Evolutionary conservation across 1,140 invertebrate species (phyloP), one percentile per base, ranked within the genome.

Genomic region (Hyposmocoma kahamanoa): DNA sequence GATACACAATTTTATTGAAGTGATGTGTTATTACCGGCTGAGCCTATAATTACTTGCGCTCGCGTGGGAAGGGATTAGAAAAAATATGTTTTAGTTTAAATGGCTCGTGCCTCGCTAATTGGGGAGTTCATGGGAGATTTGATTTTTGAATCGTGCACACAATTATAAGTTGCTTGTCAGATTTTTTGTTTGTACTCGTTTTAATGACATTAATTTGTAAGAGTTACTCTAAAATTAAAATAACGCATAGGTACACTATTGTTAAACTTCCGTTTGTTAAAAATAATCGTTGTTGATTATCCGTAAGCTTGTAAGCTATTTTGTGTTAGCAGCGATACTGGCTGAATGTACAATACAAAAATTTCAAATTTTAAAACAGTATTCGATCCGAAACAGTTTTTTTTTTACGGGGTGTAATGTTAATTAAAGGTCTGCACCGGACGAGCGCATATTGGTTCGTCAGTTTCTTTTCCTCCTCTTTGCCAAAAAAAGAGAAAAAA

Each of bases 1-100:
- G 77, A 84, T 84, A 84, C 81, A 83, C 78, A 80, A 84, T 84
- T 84, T 84, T 80, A 82, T 78, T 77, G 75, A 79, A 72, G 72
- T 75, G 75, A 83, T 81, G 68, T 82, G 75, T 84, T 84, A 84
- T 84, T 84, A 84, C 72, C n/a, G 66, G 59, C 65, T 65, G 67
- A 82, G 81, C 78, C 75, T 70, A 68, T 82, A 75, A 84, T 84
- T 84, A 84, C 67, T 62, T 50, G 62, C 66, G 71, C 74, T 72
- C 73, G 72, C 81, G 81, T 84, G 81, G 81, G 78, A 84, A 84
- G 68, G 59, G 65, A 60, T 81, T 78, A 78, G 75, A 81, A 81
- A 83, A 82, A 81, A 72, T 64, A 55, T 72, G 63, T 74, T 73
- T 41, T 41, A 21, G 38, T 59, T 52, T 42, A 46, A 50, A 36